Evolutionary conservation across 2,797 vertebrate species (phyloP).

Genomic region (Austrolebias charrua): DNA sequence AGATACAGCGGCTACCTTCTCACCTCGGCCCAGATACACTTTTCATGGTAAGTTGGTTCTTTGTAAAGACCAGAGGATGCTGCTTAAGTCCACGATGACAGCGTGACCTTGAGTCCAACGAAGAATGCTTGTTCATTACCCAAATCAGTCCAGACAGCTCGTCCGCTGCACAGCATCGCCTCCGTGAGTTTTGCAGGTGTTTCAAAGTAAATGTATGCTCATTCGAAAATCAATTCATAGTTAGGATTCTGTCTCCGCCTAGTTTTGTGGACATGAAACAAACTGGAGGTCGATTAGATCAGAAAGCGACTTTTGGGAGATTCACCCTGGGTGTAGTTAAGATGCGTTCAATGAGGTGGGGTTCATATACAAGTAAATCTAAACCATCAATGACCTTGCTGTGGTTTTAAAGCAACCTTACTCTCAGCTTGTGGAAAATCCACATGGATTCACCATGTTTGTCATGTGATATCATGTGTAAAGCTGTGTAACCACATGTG

Average conservation of each 20-base stretch:
- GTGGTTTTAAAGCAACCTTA: background rate
- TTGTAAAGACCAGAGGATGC: constrained; percentile 68
- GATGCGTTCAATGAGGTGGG: constrained; percentile 51
- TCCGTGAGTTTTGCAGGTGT: constrained; percentile 66
- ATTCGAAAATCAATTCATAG: constrained; percentile 79
- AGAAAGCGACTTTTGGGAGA: constrained; percentile 47
- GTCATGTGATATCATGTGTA: too few relatives aligned
- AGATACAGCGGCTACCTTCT: constrained; percentile 78
- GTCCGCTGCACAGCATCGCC: constrained; percentile 66
- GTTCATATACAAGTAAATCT: constrained; percentile 31
- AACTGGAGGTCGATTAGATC: constrained; percentile 58
- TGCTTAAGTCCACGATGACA: constrained; percentile 44
- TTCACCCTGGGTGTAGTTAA: constrained; percentile 34
- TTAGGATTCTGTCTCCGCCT: constrained; percentile 65
- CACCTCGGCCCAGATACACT: constrained; percentile 76
- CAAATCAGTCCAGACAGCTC: constrained; percentile 80
- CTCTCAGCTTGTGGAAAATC: too few relatives aligned
- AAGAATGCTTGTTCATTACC: constrained; percentile 72
- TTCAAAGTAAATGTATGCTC: constrained; percentile 81
- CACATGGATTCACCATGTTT: too few relatives aligned
- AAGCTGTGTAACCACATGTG: too few relatives aligned
- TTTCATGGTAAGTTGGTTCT: constrained; percentile 76
- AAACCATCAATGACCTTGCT: constrained; percentile 25
- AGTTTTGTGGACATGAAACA: constrained; percentile 61
- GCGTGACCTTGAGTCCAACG: constrained; percentile 76